Percentiles rank a stretch among this genome's conserved stretches.
Conservation (phyloP, 1,140 invertebrate species). For the Stenopsyche tienmushanensis region DNA sequence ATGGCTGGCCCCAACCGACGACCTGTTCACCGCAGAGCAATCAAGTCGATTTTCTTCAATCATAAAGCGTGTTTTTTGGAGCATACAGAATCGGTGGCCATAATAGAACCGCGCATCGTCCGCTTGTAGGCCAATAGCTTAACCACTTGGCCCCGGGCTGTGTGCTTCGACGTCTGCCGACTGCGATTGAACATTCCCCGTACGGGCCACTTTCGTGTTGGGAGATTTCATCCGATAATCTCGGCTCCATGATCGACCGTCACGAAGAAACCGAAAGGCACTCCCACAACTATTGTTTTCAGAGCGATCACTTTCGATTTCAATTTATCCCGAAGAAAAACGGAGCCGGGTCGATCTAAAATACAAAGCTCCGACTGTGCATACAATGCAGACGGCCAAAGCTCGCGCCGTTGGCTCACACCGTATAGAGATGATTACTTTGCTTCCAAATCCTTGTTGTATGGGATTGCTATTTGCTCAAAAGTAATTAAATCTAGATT, state of each 20-base stretch:
- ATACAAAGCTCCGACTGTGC: too few relatives aligned
- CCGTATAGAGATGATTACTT: too few relatives aligned
- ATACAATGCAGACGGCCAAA: too few relatives aligned
- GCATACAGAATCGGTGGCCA: constrained; percentile 21
- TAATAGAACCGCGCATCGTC: constrained; percentile 16
- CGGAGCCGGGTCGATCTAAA: background rate
- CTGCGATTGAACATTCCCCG: background rate
- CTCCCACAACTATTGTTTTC: background rate
- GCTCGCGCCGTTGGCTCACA: too few relatives aligned
- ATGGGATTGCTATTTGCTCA: too few relatives aligned
- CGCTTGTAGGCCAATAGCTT: constrained; percentile 12
- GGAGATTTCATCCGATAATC: background rate
- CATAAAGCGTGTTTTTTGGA: constrained; percentile 26
- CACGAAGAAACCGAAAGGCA: background rate
- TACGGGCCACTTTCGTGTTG: background rate
- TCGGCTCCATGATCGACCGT: background rate
- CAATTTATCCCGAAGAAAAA: background rate
- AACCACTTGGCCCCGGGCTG: background rate
- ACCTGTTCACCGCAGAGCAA: constrained; percentile 20
- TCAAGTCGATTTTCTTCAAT: constrained; percentile 31
- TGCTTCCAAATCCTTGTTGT: too few relatives aligned
- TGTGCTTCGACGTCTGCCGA: background rate
- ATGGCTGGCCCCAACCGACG: constrained; percentile 5
- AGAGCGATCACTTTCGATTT: background rate
- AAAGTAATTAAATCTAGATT: too few relatives aligned